Evolutionary conservation across 2,888 invertebrate genomes (phyloP).

Genomic region (Protonemura montana): DNA sequence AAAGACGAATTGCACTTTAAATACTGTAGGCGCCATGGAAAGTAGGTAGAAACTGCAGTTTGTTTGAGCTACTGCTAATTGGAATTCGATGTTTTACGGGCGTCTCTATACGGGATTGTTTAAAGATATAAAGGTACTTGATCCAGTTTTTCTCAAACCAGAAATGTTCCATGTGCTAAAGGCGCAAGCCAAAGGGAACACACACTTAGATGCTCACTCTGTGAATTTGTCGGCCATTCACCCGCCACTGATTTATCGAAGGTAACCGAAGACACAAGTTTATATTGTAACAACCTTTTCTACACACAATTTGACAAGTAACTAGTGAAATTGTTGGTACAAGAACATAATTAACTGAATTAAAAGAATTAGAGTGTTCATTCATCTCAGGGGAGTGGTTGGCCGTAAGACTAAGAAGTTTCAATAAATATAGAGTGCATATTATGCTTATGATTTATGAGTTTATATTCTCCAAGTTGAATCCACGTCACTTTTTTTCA

Average conservation of each 20-base stretch:
- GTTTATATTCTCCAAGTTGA: neutral
- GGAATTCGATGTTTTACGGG: constrained; percentile 9
- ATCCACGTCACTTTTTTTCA: neutral
- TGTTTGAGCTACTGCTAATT: neutral
- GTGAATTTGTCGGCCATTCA: constrained; percentile 29
- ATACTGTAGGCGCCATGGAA: neutral
- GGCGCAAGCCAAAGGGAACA: neutral
- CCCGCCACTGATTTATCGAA: constrained; percentile 24
- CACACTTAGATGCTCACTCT: constrained; percentile 12
- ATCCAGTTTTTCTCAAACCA: constrained; percentile 37
- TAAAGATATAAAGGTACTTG: neutral
- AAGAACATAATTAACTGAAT: constrained; percentile 7
- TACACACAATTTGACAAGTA: neutral
- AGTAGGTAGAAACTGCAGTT: neutral
- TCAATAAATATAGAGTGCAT: constrained; percentile 3
- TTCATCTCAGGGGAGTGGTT: neutral
- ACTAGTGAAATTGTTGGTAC: neutral
- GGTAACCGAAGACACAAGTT: constrained; percentile 4
- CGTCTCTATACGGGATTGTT: constrained; percentile 16
- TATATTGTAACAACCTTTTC: neutral
- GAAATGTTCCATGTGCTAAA: constrained; percentile 15
- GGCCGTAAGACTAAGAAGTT: neutral
- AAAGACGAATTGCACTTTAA: neutral
- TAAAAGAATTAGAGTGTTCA: constrained; percentile 5
- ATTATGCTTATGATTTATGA: neutral